phyloP scores from a whole-genome alignment of 2,113 vertebrate genomes.

The Chiloscyllium plagiosum region DNA sequence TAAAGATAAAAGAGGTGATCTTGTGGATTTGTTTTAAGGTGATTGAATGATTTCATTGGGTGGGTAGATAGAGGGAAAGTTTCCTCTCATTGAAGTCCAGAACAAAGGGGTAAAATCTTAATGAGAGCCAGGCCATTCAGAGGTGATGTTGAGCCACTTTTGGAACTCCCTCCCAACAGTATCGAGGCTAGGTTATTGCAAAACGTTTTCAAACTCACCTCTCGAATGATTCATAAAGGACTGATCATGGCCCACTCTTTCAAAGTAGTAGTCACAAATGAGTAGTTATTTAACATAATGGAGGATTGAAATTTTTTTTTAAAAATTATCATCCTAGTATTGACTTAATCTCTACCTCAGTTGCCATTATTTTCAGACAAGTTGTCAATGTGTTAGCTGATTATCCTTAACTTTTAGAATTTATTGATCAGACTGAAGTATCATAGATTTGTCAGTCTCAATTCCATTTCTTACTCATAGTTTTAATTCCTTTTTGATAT shows the following conservation, averaged over 20 bases:
- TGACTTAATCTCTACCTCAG: neutral
- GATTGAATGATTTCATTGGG: neutral
- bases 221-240: neutral
- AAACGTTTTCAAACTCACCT: neutral
- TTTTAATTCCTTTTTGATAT: neutral
- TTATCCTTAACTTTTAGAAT: neutral
- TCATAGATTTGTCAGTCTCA: neutral
- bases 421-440: neutral
- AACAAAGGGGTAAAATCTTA: neutral
- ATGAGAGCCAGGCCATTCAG: neutral
- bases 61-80: neutral
- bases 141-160: neutral
- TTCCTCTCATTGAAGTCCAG: neutral
- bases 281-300: neutral
- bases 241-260: neutral
- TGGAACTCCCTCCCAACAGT: neutral
- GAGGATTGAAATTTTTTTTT: neutral
- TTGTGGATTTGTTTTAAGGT: neutral
- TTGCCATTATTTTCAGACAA: neutral
- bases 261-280: neutral
- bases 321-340: neutral
- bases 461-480: neutral
- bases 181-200: neutral
- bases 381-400: neutral
- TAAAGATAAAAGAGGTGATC: neutral